Evolutionary conservation across 2,888 invertebrate species (phyloP).

Genomic region (Drosophila subsilvestris): DNA sequence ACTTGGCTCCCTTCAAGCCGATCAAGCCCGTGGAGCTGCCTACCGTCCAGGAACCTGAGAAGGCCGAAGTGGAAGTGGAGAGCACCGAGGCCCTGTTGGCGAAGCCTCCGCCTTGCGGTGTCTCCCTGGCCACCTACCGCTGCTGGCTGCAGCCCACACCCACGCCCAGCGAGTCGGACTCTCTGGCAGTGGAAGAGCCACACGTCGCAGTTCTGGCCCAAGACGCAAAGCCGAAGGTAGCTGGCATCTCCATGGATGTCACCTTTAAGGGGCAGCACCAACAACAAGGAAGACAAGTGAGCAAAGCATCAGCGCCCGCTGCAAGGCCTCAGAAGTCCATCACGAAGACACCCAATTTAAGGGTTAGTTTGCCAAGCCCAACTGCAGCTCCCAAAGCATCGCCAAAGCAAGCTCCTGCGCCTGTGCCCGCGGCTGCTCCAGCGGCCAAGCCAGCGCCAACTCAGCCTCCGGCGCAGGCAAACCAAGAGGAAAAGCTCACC

Average conservation of each 20-base stretch:
- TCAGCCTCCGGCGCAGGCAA: background rate
- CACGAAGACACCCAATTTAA: background rate
- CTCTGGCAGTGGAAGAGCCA: slow-evolving; percentile 3
- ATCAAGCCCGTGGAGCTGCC: background rate
- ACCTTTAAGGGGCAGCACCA: slow-evolving; percentile 47
- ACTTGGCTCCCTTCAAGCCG: slow-evolving; percentile 48
- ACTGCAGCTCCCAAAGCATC: background rate
- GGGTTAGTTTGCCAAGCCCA: background rate
- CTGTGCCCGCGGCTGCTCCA: slow-evolving; percentile 1
- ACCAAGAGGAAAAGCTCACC: slow-evolving; percentile 48
- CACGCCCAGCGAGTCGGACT: background rate
- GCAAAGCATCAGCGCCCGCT: background rate
- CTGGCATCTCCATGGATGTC: slow-evolving; percentile 15
- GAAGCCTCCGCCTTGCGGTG: slow-evolving; percentile 46
- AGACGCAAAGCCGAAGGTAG: background rate
- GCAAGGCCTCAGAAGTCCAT: background rate
- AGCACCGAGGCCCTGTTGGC: slow-evolving; percentile 10
- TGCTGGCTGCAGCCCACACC: slow-evolving; percentile 51
- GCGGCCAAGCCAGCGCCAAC: slow-evolving; percentile 6
- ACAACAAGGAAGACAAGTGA: background rate
- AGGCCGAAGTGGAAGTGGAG: background rate
- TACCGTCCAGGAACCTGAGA: background rate
- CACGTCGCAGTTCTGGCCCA: slow-evolving; percentile 16
- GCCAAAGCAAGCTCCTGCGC: background rate
- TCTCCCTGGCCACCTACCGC: slow-evolving; percentile 44